phyloP scores from a whole-genome alignment of 2,113 vertebrate genomes.

The Petrocephalus zakoni region DNA sequence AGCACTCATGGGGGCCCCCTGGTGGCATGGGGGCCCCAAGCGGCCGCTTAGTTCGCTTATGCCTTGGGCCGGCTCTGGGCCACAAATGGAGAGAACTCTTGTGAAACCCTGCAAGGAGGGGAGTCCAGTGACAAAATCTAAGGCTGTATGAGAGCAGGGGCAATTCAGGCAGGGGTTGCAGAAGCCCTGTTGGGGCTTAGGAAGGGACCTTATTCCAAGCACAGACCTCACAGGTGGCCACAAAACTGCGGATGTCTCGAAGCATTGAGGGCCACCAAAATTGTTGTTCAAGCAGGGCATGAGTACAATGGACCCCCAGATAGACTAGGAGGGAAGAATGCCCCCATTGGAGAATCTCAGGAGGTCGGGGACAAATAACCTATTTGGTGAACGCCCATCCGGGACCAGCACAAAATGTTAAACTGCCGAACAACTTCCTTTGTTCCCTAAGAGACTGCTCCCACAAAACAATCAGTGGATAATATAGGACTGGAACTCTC shows the following conservation, averaged over 20 bases:
- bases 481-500: not conserved
- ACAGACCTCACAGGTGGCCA: not conserved
- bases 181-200: not conserved
- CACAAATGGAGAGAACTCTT: too few relatives aligned
- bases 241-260: not conserved
- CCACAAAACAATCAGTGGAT: not conserved
- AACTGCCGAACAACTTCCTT: not conserved
- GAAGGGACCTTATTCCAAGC: not conserved
- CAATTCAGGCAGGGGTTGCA: not conserved
- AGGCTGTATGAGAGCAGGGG: not conserved
- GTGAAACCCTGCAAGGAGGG: not conserved
- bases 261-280: not conserved
- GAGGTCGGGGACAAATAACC: not conserved
- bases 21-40: too few relatives aligned
- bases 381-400: not conserved
- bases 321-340: not conserved
- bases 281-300: not conserved
- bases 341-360: not conserved
- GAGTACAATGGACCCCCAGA: not conserved
- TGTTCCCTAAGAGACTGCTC: not conserved
- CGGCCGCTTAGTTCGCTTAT: too few relatives aligned
- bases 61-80: too few relatives aligned
- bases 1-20: too few relatives aligned
- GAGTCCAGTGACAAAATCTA: not conserved
- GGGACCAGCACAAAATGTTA: not conserved